Evolutionary conservation across 2,888 invertebrate species (phyloP).

Genomic region (Drosophila greeni): DNA sequence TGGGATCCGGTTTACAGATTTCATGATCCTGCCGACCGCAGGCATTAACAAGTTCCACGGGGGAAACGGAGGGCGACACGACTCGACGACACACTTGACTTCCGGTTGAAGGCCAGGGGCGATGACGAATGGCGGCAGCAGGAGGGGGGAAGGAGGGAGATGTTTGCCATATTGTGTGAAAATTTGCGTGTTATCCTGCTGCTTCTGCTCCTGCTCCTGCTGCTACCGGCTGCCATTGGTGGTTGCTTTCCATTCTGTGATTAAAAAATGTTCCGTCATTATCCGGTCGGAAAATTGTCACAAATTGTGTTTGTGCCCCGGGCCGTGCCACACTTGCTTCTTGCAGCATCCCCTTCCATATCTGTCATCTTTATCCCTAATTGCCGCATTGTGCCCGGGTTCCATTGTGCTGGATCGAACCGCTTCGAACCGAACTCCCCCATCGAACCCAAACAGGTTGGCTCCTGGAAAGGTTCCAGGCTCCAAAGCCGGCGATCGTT

Average conservation of each 20-base stretch:
- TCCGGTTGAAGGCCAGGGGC: constrained; percentile 57
- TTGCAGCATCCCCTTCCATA: background rate
- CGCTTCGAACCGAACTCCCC: background rate
- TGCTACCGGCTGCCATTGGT: constrained; percentile 36
- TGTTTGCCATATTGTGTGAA: constrained; percentile 58
- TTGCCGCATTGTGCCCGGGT: constrained; percentile 26
- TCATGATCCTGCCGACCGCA: constrained; percentile 8
- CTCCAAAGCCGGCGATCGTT: background rate
- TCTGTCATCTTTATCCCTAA: constrained; percentile 21
- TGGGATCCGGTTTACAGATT: constrained; percentile 1
- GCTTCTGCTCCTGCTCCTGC: constrained; percentile 23
- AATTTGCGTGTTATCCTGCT: constrained; percentile 33
- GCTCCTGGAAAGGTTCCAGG: background rate
- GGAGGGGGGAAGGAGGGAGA: constrained; percentile 6
- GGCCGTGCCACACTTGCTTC: constrained; percentile 69
- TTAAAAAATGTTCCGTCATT: constrained; percentile 76
- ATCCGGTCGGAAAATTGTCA: constrained; percentile 78
- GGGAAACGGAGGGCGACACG: constrained; percentile 7
- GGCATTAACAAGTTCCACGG: constrained; percentile 6
- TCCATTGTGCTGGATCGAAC: constrained; percentile 23
- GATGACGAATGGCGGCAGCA: constrained; percentile 5
- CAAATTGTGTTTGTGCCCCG: constrained; percentile 76
- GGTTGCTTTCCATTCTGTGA: constrained; percentile 62
- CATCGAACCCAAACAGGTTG: constrained; percentile 22
- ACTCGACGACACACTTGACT: constrained; percentile 65